Base-by-base conservation (phyloP, 2,797 vertebrate species). In the Eulemur mongoz region DNA sequence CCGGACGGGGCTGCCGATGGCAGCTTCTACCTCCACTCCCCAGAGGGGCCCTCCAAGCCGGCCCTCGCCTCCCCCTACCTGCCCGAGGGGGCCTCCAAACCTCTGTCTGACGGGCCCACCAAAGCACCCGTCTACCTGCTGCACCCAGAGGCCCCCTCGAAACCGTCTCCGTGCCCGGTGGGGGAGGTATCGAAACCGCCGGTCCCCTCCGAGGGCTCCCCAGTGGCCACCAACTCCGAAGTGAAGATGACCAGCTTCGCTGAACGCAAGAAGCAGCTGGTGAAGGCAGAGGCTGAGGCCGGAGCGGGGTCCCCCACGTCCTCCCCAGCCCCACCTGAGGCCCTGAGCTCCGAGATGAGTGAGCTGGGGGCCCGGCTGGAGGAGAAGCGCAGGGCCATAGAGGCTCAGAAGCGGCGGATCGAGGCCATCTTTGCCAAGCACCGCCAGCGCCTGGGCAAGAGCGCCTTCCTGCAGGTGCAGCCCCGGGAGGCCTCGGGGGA, bases 381-480 rank as follows among this genome's bases (percentile, higher is more conserved):
- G 97, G 99, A 99, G 97, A 99, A 99, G 75, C 98, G 99, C 10
- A 98, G 98, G 76, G 99, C 99, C 76, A 99, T 99, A 0, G 99
- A 99, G 97, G 99, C 99, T 1, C 99, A 99, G 98, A 99, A 99
- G 98, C 99, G 99, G 89, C 99, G 99, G 63, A 99, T 99, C 1
- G 99, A 99, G 96, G 99, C 99, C 81, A 99, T 99, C 97, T 99
- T 99, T 91, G 99, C 99, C 82, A 99, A 99, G 97, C 99, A 99
- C 95, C 98, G 99, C 30, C 99, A 99, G 97, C 98, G 99, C 32
- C 98, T 99, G 50, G 99, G 99, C 52, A 99, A 99, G 98, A 99
- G 98, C 14, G 99, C 99, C 67, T 99, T 99, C 97, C 96, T 99
- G 82, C 99, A 99, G 97, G 97, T 99, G 75, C 99, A 99, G 96